Evolutionary conservation across 37 sponge, comb jelly and placozoan species (phyloP), one percentile per base, ranked within the genome.

Genomic region (Sycon ciliatum): DNA sequence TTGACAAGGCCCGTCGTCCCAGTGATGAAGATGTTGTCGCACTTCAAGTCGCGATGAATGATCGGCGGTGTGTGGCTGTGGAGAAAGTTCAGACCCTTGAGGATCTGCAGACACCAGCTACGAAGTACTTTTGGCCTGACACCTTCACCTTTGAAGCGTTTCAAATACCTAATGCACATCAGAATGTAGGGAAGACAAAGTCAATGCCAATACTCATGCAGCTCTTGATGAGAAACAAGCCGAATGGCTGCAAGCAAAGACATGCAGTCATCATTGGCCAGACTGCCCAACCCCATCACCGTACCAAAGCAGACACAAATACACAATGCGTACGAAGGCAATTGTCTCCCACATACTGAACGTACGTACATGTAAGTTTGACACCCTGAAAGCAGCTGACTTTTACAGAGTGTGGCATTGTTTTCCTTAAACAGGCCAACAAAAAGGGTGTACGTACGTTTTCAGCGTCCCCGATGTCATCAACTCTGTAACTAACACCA

Each of bases 1-100:
- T 97, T 97, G n/a, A 97, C 90, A 46, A 87, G 77, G 9, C 99
- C 99, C 0, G 87, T 89, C 39, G 99, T 86, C 0, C 99, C 99
- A 58, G 92, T 97, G 77, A 97, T 87, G 69, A 97, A 97, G 33
- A 97, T 86, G 81, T 97, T 97, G 68, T 97, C 99, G 74, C 99
- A 97, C 83, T 97, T 97, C 36, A 97, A 76, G 69, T 97, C 99
- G 60, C 99, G 73, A 65, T 97, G 99, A 55, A 97, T 97, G 68
- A 97, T 88, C 30, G 99, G 87, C 0, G 92, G 93, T 5, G 64
- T 79, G 0, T 87, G 78, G 31, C 87, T 88, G 80, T 97, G 99
- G 22, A 97, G 81, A 63, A 88, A 97, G 56, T 91, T 77, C 27
- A 97, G 81, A 2, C 99, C 99, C n/a, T 79, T 71, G 7, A 97